Base-by-base conservation (phyloP, 2,113 vertebrate species). In the Pampusana beccarii region DNA sequence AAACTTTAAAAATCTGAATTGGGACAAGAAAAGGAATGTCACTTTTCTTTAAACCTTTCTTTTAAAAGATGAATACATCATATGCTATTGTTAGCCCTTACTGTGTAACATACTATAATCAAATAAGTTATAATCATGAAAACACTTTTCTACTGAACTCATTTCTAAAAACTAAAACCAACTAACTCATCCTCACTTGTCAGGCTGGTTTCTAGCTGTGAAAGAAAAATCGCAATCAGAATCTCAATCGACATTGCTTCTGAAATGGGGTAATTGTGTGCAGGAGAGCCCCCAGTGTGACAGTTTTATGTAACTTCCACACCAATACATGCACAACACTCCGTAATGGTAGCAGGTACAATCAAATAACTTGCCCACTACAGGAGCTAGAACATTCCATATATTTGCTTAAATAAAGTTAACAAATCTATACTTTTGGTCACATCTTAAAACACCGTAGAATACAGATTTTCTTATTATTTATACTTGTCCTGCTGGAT, bases 11-110 rank as follows among this genome's bases (percentile, higher is more conserved):
- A 93, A 93, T 70, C 75, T 72, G 61, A 96, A 92, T 48, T 51
- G 70, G 92, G 75, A 90, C 33, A 60, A 65, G 60, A 80, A 92
- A 93, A 94, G 92, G 88, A 96, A 96, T 95, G 93, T 91, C 86
- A 92, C 66, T 92, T 94, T 92, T 83, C 86, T 90, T 89, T 64
- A 93, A 88, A 46, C 31, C 75, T 83, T 86, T 70, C 64, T 70
- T 86, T 75, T 71, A 92, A 86, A 74, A 88, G 56, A 73, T 34
- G 48, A 88, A 74, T 53, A 10, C 25, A 92, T 44, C 65, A 69
- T 62, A 62, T 23, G 79, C 86, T 69, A 26, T 16, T 31, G 1
- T 81, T 79, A 97, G 88, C 88, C 91, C 86, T 94, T 56, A 60
- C 70, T 31, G 33, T 57, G 36, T 82, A 88, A 93, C 61, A 61